These are phyloP conservation scores for Tyrannus savana DNA, from an alignment of 2,113 vertebrate species.

Conservation along the genomic window DNA sequence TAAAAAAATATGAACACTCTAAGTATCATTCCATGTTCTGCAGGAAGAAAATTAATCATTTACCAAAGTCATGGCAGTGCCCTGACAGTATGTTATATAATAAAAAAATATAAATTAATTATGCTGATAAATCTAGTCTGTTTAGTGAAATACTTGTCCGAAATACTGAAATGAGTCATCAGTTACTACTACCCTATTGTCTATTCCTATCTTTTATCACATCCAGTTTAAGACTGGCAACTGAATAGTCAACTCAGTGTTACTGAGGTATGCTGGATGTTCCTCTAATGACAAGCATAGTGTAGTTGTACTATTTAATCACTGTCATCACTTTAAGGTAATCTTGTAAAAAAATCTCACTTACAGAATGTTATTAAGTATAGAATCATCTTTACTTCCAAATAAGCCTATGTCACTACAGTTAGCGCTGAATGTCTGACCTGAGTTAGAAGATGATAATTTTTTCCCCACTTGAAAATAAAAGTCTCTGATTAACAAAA, in stretches of 20 bases:
- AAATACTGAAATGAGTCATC: conserved; percentile 15
- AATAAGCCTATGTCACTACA: not conserved
- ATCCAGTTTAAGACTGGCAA: not conserved
- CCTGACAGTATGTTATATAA: not conserved
- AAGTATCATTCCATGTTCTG: not conserved
- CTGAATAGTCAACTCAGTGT: not conserved
- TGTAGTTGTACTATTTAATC: not conserved
- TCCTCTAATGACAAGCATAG: not conserved
- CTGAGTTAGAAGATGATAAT: not conserved
- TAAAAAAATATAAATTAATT: conserved; percentile 9
- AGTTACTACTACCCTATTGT: not conserved
- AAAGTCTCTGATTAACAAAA: not conserved
- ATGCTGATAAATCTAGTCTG: not conserved
- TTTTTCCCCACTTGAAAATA: not conserved
- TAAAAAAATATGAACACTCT: not conserved
- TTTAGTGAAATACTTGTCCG: conserved; percentile 22
- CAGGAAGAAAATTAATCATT: not conserved
- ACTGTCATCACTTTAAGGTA: not conserved
- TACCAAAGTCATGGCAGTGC: not conserved
- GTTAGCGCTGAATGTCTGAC: not conserved
- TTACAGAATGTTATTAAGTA: not conserved
- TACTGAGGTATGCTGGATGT: not conserved
- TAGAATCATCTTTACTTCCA: not conserved
- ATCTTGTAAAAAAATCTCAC: not conserved
- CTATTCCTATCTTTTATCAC: not conserved